These are phyloP conservation scores for Darevskia mixta DNA, from an alignment of 2,797 vertebrate species.

Conservation along the genomic window DNA sequence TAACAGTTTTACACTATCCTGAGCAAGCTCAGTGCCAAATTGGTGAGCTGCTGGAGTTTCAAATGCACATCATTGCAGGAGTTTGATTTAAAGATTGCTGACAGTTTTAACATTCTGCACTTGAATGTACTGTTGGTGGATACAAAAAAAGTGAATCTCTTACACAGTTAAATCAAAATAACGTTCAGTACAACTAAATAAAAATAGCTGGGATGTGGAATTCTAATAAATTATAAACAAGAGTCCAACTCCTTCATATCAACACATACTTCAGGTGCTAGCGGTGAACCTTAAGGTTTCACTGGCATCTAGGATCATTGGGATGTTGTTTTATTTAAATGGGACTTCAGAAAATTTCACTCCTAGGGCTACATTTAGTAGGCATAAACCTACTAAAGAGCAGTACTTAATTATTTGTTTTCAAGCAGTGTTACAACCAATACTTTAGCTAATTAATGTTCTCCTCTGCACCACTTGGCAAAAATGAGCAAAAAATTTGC, in stretches of 20 bases:
- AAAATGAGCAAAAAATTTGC: neutral
- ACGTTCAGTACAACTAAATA: conserved; percentile 50
- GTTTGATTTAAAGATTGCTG: conserved; percentile 74
- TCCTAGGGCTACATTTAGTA: conserved; percentile 4
- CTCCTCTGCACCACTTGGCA: neutral
- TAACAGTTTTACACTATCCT: conserved; percentile 54
- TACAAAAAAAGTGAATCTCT: conserved; percentile 78
- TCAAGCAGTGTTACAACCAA: conserved; percentile 9
- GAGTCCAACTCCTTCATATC: conserved; percentile 62
- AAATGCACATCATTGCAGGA: conserved; percentile 59
- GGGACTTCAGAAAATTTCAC: neutral
- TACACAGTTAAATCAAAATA: conserved; percentile 42
- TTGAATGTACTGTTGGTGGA: conserved; percentile 72
- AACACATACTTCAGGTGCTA: conserved; percentile 23
- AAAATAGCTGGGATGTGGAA: conserved; percentile 73
- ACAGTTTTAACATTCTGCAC: conserved; percentile 74
- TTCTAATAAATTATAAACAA: conserved; percentile 77
- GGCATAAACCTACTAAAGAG: conserved; percentile 14
- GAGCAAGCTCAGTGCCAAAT: conserved; percentile 31
- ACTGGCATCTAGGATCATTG: neutral
- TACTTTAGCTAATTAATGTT: conserved; percentile 9
- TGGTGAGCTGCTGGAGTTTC: conserved; percentile 52
- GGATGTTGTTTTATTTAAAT: neutral
- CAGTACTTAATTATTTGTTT: neutral
- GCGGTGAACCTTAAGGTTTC: neutral